Evolutionary conservation across 2,888 invertebrate genomes (phyloP), one percentile per base, ranked within the genome.

Genomic region (Drosophila pegasa): DNA sequence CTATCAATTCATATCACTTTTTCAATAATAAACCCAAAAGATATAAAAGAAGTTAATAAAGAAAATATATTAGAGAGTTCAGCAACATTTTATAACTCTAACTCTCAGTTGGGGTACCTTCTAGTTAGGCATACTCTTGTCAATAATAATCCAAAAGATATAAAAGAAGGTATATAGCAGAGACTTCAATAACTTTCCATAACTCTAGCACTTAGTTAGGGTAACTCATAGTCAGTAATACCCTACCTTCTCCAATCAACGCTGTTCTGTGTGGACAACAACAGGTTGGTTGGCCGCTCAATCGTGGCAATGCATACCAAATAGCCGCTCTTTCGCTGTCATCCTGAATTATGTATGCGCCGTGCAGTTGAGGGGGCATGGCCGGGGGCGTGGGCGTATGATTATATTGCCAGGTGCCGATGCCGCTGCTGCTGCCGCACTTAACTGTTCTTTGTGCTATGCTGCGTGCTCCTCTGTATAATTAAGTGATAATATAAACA

Each of bases 401-500:
- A 37, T 35, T 37, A 35, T 18, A 29, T 37, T 62, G 16, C 37
- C 14, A 18, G 62, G 14, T 55, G 9, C 31, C 22, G 18, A n/a
- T n/a, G n/a, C n/a, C n/a, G n/a, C n/a, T n/a, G n/a, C n/a, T n/a
- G 62, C 16, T 55, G 9, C 31, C 22, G 18, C 20, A 35, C 25
- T 31, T 51, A 65, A 57, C 66, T 51, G 65, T 67, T 38, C n/a
- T 65, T 57, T 57, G n/a, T 52, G 25, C 27, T 27, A 27, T 22
- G 52, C 40, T 41, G 35, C 52, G 16, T 22, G 40, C 37, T 45
- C 35, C 43, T 14, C 37, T 27, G 38, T 65, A 65, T 57, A 57
- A 65, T 67, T 65, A 65, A 58, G 66, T 57, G 56, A 33, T 58
- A 72, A 79, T 64, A 50, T 71, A 71, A 58, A 80, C 75, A 80